Conservation (phyloP, 2,888 invertebrate species). For the Metallyticus violacea region DNA sequence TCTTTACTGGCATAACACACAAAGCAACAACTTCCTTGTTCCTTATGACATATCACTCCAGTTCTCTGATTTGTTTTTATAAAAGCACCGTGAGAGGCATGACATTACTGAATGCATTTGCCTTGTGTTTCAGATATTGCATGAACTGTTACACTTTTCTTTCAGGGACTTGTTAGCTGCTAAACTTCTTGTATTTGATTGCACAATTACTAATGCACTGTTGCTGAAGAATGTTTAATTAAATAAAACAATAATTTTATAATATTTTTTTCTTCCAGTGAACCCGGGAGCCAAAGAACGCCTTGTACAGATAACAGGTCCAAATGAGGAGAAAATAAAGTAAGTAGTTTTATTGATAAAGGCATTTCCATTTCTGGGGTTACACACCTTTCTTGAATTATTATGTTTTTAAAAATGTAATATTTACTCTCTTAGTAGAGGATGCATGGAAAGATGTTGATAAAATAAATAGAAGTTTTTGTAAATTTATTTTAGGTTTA, state of each 20-base stretch:
- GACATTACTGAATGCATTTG: too few relatives aligned
- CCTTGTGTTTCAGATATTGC: neutral
- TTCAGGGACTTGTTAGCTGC: neutral
- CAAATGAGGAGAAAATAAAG: constrained; percentile 90
- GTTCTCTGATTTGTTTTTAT: neutral
- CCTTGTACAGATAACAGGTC: constrained; percentile 92
- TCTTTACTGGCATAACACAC: neutral
- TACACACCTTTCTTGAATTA: too few relatives aligned
- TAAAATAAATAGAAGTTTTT: too few relatives aligned
- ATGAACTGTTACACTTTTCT: neutral
- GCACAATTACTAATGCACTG: neutral
- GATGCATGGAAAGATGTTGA: too few relatives aligned
- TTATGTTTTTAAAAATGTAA: too few relatives aligned
- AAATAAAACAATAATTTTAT: neutral
- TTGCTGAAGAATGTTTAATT: neutral
- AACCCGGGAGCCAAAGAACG: constrained; percentile 93
- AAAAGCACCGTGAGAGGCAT: neutral
- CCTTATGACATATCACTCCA: neutral
- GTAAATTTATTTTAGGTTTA: too few relatives aligned
- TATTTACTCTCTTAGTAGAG: too few relatives aligned
- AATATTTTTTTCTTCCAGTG: constrained; percentile 59
- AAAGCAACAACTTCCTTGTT: neutral
- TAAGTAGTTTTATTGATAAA: constrained; percentile 49
- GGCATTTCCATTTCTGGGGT: too few relatives aligned
- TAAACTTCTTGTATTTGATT: neutral